Evolutionary conservation across 35 echinoderm and acorn worm genomes (phyloP).

Genomic region (Stichopus chloronotus): DNA sequence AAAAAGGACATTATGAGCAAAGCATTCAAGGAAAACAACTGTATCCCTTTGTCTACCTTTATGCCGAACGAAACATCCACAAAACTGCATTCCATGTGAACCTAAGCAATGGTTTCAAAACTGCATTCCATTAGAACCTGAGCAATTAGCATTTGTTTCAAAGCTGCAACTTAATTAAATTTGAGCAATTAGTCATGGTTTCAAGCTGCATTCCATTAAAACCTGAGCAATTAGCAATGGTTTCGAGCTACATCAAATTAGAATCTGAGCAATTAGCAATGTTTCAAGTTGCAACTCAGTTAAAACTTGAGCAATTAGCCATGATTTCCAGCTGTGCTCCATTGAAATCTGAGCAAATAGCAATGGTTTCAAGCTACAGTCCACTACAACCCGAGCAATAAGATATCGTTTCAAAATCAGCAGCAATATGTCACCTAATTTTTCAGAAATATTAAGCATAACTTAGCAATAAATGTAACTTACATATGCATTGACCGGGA

Average conservation of each 20-base stretch:
- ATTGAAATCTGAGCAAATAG: not conserved
- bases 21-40: no score
- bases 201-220: not conserved
- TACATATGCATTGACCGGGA: conserved; percentile 83
- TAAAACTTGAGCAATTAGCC: not conserved
- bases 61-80: no score
- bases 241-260: not conserved
- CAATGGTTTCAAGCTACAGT: not conserved
- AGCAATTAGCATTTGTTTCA: not conserved
- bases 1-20: no score
- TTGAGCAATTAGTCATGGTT: not conserved
- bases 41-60: no score
- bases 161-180: not conserved
- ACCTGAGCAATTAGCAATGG: not conserved
- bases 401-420: not conserved
- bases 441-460: not conserved
- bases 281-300: not conserved
- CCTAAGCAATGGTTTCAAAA: not conserved
- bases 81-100: no score
- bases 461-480: conserved; percentile 34
- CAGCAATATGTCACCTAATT: not conserved
- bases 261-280: not conserved
- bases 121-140: not conserved
- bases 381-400: not conserved
- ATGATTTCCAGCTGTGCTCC: not conserved